phyloP scores from a whole-genome alignment of 2,113 vertebrate species.

The Lagopus muta region DNA sequence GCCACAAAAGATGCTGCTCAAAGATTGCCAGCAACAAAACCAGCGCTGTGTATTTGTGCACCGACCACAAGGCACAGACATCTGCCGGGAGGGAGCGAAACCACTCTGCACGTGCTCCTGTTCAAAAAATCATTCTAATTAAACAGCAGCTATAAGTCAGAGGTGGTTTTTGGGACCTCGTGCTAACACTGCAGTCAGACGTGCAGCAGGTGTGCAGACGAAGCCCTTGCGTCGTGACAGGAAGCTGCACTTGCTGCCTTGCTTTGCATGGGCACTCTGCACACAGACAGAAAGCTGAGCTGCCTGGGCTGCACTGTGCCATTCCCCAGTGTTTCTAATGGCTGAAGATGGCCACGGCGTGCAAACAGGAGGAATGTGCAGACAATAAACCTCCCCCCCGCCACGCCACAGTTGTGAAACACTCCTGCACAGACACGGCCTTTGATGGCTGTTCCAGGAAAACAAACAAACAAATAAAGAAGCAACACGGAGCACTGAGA shows the following conservation, averaged over 20 bases:
- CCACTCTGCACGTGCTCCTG: fast-evolving
- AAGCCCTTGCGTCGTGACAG: fast-evolving
- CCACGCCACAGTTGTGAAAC: background rate
- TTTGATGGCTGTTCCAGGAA: background rate
- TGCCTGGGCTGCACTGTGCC: fast-evolving
- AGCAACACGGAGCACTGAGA: fast-evolving
- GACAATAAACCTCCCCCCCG: background rate
- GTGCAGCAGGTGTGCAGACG: background rate
- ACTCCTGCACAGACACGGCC: background rate
- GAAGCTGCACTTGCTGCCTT: fast-evolving
- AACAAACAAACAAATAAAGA: background rate
- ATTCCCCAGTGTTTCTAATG: fast-evolving
- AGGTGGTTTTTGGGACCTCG: background rate
- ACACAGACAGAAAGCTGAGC: fast-evolving
- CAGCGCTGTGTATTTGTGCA: background rate
- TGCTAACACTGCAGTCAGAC: fast-evolving
- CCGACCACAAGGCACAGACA: background rate
- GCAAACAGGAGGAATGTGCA: background rate
- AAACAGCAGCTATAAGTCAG: background rate
- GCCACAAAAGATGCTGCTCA: background rate
- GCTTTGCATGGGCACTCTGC: fast-evolving
- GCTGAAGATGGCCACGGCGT: background rate
- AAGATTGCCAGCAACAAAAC: background rate
- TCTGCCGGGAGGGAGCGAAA: background rate
- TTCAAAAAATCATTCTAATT: background rate